Evolutionary conservation across 2,888 invertebrate genomes (phyloP), one percentile per base, ranked within the genome.

Genomic region (Cheilosia vulpina): DNA sequence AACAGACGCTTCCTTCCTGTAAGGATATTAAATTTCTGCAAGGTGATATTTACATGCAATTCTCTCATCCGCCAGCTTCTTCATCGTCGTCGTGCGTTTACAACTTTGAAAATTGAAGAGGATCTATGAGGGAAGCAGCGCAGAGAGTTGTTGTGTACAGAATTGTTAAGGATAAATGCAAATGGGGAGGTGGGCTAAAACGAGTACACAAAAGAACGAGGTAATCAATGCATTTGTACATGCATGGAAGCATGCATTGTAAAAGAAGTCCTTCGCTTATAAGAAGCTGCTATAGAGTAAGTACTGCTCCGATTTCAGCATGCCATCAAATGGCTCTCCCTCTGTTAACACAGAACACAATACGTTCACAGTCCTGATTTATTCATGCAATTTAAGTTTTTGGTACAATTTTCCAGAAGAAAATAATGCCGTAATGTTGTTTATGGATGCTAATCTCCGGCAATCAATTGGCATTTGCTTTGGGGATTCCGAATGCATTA

Each of bases 371-470:
- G 81, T 77, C 76, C 72, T 85, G 85, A 85, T 85, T 85, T 85
- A 85, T 85, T 85, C 85, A 85, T 81, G 85, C 85, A 85, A 85
- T 85, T 85, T 72, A 85, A 85, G 69, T 75, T 81, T 81, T 75
- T 75, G 55, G 60, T 80, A 41, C 71, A 81, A 84, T 58, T 66
- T 68, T 58, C 63, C 15, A 45, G 76, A 81, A 34, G 81, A 77
- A 81, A 81, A 85, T 81, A 85, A 85, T 77, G 52, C 85, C 85
- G 71, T 85, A 85, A 85, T 85, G 81, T 85, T 85, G 85, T 85
- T 85, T 85, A 85, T 85, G 81, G 85, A 85, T 85, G 85, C 81
- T 85, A 85, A 85, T 85, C 85, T 85, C 85, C 85, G 85, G 85
- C 85, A 85, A 85, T 85, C 85, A 85, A 85, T 85, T 85, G 85